Conservation (phyloP, 2,888 invertebrate genomes). For the Cerastis rubricosa region DNA sequence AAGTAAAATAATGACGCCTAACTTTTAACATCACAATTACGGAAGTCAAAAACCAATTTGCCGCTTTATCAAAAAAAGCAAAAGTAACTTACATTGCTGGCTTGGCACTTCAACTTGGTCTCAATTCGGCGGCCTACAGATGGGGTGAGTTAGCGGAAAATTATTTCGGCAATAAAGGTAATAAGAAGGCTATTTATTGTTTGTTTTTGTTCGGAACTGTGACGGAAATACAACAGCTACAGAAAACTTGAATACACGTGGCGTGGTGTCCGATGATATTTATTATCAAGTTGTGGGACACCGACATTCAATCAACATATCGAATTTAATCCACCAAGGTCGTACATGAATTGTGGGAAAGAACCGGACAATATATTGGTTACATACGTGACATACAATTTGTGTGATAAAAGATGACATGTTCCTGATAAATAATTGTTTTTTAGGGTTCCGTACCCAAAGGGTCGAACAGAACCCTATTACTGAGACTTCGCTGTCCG, state of each 20-base stretch:
- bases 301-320: constrained; percentile 61
- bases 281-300: constrained; percentile 66
- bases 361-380: constrained; percentile 39
- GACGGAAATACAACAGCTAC: constrained; percentile 54
- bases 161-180: constrained; percentile 76
- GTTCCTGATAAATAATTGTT: too few species aligned
- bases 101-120: constrained; percentile 50
- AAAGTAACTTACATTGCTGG: constrained; percentile 40
- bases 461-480: too few species aligned
- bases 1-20: background rate
- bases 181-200: constrained; percentile 69
- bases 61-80: constrained; percentile 33
- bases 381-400: background rate
- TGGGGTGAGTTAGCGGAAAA: constrained; percentile 67
- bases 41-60: constrained; percentile 34
- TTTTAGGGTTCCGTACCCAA: too few species aligned
- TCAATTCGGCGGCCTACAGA: constrained; percentile 49
- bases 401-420: constrained; percentile 10
- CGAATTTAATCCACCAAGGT: constrained; percentile 63
- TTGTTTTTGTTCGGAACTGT: constrained; percentile 52
- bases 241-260: constrained; percentile 59
- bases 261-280: constrained; percentile 64
- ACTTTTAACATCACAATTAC: constrained; percentile 18
- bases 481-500: too few species aligned
- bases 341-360: constrained; percentile 33